Evolutionary conservation across 1,140 invertebrate species (phyloP).

Genomic region (Bombyx mori): DNA sequence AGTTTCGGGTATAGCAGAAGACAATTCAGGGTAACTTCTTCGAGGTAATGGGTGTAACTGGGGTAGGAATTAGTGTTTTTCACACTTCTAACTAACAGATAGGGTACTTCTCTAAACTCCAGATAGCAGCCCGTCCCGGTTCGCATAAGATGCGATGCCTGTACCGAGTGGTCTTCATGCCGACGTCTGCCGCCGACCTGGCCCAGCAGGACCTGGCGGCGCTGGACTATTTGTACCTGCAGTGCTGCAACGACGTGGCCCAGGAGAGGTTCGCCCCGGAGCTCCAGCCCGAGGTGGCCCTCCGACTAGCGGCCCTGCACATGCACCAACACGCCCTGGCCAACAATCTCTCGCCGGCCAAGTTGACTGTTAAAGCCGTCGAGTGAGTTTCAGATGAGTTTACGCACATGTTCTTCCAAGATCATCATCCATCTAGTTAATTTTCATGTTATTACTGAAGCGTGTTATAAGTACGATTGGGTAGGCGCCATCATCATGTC

Average conservation of each 20-base stretch:
- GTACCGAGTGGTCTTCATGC: conserved; percentile 90
- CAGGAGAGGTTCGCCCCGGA: conserved; percentile 92
- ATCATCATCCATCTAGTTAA: too few relatives aligned
- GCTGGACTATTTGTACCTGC: conserved; percentile 91
- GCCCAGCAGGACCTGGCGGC: conserved; percentile 86
- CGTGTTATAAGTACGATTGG: too few relatives aligned
- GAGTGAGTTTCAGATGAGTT: conserved; percentile 78
- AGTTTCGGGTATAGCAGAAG: too few relatives aligned
- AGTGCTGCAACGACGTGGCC: conserved; percentile 94
- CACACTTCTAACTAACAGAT: too few relatives aligned
- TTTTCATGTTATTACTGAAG: too few relatives aligned
- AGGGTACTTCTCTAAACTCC: conserved; percentile 6
- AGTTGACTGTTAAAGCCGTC: conserved; percentile 87
- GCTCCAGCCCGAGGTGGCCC: conserved; percentile 88
- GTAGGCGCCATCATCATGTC: too few relatives aligned
- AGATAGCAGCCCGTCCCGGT: conserved; percentile 90
- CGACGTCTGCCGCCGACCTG: conserved; percentile 85
- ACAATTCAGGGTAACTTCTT: too few relatives aligned
- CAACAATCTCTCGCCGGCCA: conserved; percentile 81
- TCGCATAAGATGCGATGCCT: conserved; percentile 91
- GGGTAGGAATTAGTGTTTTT: too few relatives aligned
- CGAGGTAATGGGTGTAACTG: too few relatives aligned
- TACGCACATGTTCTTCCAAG: too few relatives aligned
- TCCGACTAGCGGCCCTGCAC: conserved; percentile 88
- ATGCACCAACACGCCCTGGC: conserved; percentile 90